phyloP scores from a whole-genome alignment of 2,888 invertebrate species.

The Chouioia cunea region DNA sequence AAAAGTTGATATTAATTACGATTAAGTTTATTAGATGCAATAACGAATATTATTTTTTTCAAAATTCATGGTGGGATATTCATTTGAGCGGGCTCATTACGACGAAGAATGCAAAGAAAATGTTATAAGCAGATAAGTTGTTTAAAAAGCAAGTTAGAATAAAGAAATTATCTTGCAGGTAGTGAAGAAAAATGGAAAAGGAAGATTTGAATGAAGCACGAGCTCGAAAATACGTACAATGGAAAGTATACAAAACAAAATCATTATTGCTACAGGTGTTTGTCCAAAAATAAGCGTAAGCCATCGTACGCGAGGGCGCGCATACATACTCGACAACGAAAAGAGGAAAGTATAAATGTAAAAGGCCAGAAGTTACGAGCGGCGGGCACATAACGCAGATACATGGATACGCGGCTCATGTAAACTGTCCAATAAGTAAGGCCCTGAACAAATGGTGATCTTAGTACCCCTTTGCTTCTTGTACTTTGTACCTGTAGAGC shows the following conservation, averaged over 20 bases:
- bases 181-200: constrained; percentile 7
- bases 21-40: too few relatives aligned
- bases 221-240: constrained; percentile 25
- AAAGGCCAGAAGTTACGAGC: constrained; percentile 39
- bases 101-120: too few relatives aligned
- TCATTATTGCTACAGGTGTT: constrained; percentile 47
- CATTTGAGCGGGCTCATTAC: too few relatives aligned
- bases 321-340: too few relatives aligned
- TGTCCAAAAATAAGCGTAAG: constrained; percentile 39
- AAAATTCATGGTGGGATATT: too few relatives aligned
- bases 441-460: constrained; percentile 57
- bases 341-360: too few relatives aligned
- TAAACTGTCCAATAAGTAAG: constrained; percentile 68
- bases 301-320: constrained; percentile 18
- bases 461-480: constrained; percentile 59
- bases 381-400: constrained; percentile 2
- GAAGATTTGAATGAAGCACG: constrained; percentile 6
- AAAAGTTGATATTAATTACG: too few relatives aligned
- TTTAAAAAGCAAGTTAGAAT: too few relatives aligned
- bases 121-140: too few relatives aligned
- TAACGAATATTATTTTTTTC: too few relatives aligned
- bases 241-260: constrained; percentile 46
- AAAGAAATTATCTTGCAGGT: too few relatives aligned
- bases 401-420: constrained; percentile 58
- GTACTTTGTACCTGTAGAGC: constrained; percentile 53